phyloP scores from a whole-genome alignment of 2,113 vertebrate species.

The Rhinopomastus cyanomelas region DNA sequence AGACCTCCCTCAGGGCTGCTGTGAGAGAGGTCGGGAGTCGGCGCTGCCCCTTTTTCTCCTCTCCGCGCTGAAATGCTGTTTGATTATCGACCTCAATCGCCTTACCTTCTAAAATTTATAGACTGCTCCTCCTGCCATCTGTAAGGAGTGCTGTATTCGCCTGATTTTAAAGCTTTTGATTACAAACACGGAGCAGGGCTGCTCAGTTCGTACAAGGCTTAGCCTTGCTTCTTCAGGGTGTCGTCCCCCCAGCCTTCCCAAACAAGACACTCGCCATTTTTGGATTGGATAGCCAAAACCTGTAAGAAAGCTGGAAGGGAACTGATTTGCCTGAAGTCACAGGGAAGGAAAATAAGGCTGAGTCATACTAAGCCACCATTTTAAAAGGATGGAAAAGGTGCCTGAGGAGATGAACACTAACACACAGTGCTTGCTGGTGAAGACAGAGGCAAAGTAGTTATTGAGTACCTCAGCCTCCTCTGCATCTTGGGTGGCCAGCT shows the following conservation, averaged over 20 bases:
- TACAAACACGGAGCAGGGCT: fast-evolving
- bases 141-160: background rate
- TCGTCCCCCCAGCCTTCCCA: background rate
- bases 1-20: background rate
- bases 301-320: background rate
- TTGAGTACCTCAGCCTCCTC: too few species aligned
- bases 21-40: fast-evolving
- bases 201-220: background rate
- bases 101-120: background rate
- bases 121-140: fast-evolving
- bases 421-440: background rate
- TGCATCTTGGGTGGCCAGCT: too few species aligned
- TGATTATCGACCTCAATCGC: fast-evolving
- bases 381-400: background rate
- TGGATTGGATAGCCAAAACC: background rate
- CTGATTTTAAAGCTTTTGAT: background rate
- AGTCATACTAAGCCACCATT: slow-evolving; percentile 41
- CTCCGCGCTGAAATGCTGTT: fast-evolving
- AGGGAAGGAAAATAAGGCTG: slow-evolving; percentile 21
- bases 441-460: too few species aligned
- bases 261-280: background rate
- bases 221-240: background rate
- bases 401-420: background rate
- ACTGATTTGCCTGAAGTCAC: slow-evolving; percentile 1
- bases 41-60: fast-evolving